Base-by-base conservation (phyloP, 2,888 invertebrate genomes). In the Ophion costatus region DNA sequence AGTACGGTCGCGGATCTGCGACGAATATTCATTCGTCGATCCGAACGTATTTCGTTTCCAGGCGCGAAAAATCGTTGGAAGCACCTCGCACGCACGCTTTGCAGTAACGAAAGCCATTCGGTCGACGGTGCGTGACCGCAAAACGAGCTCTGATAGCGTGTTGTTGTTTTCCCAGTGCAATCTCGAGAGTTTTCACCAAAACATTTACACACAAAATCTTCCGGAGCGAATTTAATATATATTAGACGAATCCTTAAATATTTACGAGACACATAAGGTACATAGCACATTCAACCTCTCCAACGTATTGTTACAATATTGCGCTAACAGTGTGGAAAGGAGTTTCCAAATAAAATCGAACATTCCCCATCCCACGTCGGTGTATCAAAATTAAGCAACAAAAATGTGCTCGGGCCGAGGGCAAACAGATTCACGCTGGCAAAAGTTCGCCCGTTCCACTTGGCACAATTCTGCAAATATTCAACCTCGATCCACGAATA, bases 211-310 rank as follows among this genome's bases (percentile, higher is more conserved):
- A 71, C 61, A 29, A n/a, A 63, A 51, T 45, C n/a, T 56, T 63
- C 51, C 59, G 61, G 59, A 83, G 56, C 29, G 56, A 61, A 56
- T 14, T 63, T 66, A 71, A 51, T 75, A 57, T 78, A 69, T 79
- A 83, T 78, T 75, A 79, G 83, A 79, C 74, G 69, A 17, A 73
- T 84, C 71, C 67, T 80, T 81, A 59, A 74, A 81, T 80, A 78
- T 81, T 84, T 73, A 81, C 73, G 80, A 78, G 61, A 70, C 59
- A 74, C n/a, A 81, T 81, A 84, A 64, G 77, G 74, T 81, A 81
- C 84, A 84, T 77, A 78, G 78, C 69, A 84, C 81, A 84, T 81
- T 61, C 77, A 84, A 84, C 57, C 38, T 71, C 74, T 84, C 45
- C 69, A 78, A 84, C 77, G 76, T 61, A 71, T 74, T 51, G 38